Evolutionary conservation across 2,113 vertebrate species (phyloP), one percentile per base, ranked within the genome.

Genomic region (Beaufortia kweichowensis): DNA sequence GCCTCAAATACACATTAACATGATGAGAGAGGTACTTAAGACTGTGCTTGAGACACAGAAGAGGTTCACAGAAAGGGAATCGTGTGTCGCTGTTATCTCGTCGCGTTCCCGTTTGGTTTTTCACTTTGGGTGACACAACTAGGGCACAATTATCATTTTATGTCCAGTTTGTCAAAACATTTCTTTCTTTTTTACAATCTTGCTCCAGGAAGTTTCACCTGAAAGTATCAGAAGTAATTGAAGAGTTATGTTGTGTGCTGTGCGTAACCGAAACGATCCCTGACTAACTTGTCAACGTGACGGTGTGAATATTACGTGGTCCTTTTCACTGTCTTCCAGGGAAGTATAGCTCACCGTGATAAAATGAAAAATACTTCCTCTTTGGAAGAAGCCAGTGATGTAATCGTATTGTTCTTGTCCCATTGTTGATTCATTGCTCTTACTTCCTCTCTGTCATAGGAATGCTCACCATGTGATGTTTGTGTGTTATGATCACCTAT

Each of bases 391-490:
- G 29, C 31, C 26, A 46, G 48, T 59, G 48, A 15, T 41, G n/a
- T 48, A 61, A 74, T 48, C 26, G 8, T 28, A 74, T 48, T 62
- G 53, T 73, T 73, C 3, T 15, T 35, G 67, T 19, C 12, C 4
- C 24, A 81, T 2, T 72, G 39, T 23, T 41, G 12, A 53, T 78
- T 72, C 67, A 61, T 29, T 62, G 2, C 11, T 56, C 21, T 61
- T 57, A 57, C 59, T 77, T 81, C 66, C 79, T 66, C 35, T 24
- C 12, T 61, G 35, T 74, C 71, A 62, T 23, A 17, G 23, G 23
- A 39, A 55, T 69, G 67, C 48, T 55, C 48, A 35, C 59, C 69
- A 71, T 57, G n/a, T 59, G 64, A 77, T 33, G 9, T 1, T 12
- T 29, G 7, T 69, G 39, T 19, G 1, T 65, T 73, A 26, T 55